Evolutionary conservation across 1,140 invertebrate genomes (phyloP).

Genomic region (Pseudomyrmex dendroicus): DNA sequence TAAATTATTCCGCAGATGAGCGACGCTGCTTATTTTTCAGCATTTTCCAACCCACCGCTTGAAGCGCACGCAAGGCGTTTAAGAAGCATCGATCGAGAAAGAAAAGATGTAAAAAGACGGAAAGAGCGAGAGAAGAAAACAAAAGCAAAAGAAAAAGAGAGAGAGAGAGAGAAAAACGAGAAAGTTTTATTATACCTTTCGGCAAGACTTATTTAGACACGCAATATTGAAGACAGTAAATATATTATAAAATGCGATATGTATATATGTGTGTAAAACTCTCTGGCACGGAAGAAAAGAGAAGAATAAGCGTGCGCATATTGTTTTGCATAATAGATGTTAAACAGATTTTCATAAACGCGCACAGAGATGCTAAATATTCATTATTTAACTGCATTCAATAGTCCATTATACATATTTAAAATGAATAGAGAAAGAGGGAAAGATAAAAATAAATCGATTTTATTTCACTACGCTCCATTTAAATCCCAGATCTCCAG

Average conservation of each 20-base stretch:
- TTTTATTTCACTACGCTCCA: neutral
- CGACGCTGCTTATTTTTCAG: slow-evolving; percentile 75
- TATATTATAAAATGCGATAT: neutral
- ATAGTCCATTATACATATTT: slow-evolving; percentile 6
- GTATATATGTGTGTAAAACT: no score
- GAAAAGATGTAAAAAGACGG: slow-evolving; percentile 1
- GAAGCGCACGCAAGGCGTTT: slow-evolving; percentile 58
- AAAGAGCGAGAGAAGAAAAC: neutral
- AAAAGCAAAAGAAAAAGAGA: neutral
- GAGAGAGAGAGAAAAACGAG: neutral
- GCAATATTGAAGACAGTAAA: slow-evolving; percentile 14
- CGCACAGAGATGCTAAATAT: no score
- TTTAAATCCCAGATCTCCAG: slow-evolving; percentile 10
- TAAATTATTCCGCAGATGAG: slow-evolving; percentile 76
- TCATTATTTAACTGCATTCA: slow-evolving; percentile 31
- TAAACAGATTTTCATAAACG: neutral
- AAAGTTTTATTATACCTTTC: slow-evolving; percentile 36
- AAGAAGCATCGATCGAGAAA: slow-evolving; percentile 62
- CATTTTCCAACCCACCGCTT: slow-evolving; percentile 62
- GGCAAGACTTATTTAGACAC: slow-evolving; percentile 13
- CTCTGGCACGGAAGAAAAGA: no score
- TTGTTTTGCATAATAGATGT: neutral
- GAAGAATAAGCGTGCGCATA: no score
- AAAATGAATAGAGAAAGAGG: neutral
- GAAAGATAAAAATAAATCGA: neutral